phyloP scores from a whole-genome alignment of 92 coral and sea anemone genomes.

The Epizoanthus fatuus region DNA sequence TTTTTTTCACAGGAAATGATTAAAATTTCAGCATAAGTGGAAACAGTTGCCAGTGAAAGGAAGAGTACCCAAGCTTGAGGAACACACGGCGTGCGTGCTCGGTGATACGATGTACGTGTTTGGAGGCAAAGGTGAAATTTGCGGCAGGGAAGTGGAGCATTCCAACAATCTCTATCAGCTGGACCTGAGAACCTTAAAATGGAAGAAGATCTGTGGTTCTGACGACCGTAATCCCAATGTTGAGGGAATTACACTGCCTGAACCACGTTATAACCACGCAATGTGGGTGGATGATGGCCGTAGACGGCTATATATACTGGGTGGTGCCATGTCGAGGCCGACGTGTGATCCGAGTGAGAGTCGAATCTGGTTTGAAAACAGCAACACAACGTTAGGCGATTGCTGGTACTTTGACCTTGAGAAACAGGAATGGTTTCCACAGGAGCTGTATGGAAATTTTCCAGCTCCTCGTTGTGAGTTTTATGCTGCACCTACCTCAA shows the following conservation, averaged over 20 bases:
- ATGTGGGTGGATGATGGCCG: slow-evolving; percentile 12
- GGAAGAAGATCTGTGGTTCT: slow-evolving; percentile 12
- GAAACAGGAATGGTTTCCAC: background rate
- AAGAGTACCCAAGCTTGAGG: slow-evolving; percentile 18
- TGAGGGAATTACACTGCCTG: slow-evolving; percentile 20
- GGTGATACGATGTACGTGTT: slow-evolving; percentile 28
- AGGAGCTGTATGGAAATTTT: slow-evolving; percentile 29
- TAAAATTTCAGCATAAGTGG: too few species aligned
- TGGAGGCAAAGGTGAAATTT: slow-evolving; percentile 14
- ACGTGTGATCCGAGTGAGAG: background rate
- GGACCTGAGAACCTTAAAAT: background rate
- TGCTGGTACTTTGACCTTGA: slow-evolving; percentile 32
- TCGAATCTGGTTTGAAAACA: background rate
- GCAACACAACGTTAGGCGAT: slow-evolving; percentile 14
- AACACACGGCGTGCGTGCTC: slow-evolving; percentile 27
- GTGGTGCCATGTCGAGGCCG: slow-evolving; percentile 19
- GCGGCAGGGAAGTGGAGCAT: slow-evolving; percentile 1
- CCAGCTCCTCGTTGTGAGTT: slow-evolving; percentile 24
- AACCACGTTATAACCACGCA: slow-evolving; percentile 30
- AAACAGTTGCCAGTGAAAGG: slow-evolving; percentile 3
- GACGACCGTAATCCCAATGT: slow-evolving; percentile 35
- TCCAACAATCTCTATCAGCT: slow-evolving; percentile 10
- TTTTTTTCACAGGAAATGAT: too few species aligned
- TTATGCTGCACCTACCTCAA: slow-evolving; percentile 14
- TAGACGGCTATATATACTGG: slow-evolving; percentile 22